phyloP scores from a whole-genome alignment of 2,113 vertebrate genomes.

The Pomatorhinus ruficollis region DNA sequence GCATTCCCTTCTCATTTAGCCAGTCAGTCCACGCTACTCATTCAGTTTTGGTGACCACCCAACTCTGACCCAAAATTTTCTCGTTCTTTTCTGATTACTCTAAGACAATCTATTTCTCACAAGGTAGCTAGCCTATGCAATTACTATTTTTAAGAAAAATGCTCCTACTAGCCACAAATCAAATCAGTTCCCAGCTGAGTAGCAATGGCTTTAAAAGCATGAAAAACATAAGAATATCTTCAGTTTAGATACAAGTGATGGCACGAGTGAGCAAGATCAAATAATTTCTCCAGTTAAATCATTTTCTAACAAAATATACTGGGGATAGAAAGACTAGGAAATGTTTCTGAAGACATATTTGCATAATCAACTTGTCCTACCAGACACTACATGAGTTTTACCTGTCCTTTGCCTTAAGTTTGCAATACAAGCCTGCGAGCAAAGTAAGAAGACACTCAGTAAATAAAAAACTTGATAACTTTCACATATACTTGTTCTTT shows the following conservation, averaged over 20 bases:
- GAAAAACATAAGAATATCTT: background rate
- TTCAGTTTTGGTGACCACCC: background rate
- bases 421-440: background rate
- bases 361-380: background rate
- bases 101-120: background rate
- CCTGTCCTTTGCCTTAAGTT: background rate
- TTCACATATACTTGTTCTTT: background rate
- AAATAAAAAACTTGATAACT: background rate
- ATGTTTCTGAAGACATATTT: background rate
- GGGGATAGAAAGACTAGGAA: background rate
- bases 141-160: background rate
- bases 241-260: background rate
- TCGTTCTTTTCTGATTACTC: background rate
- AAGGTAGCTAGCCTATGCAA: background rate
- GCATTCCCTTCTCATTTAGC: background rate
- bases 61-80: background rate
- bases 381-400: background rate
- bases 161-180: background rate
- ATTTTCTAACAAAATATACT: background rate
- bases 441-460: background rate
- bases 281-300: background rate
- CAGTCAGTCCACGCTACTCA: background rate
- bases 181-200: rapidly evolving
- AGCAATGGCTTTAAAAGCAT: background rate
- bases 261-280: rapidly evolving